These are phyloP conservation scores for Castor canadensis DNA, from an alignment of 2,113 vertebrate species.

Conservation along the genomic window DNA sequence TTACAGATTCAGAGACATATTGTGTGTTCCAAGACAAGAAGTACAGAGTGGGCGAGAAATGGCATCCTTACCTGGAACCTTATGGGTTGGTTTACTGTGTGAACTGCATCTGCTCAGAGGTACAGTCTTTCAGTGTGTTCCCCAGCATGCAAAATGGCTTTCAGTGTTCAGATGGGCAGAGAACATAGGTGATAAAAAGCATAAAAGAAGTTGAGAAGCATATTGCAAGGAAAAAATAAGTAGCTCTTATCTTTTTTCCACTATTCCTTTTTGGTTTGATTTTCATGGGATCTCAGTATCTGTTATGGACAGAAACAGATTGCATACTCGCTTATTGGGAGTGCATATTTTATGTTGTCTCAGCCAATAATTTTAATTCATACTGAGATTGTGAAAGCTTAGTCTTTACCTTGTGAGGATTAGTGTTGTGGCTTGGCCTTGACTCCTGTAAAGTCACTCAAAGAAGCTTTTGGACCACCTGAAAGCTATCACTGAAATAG, in stretches of 20 bases:
- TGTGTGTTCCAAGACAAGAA: conserved; percentile 91
- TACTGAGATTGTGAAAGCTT: background rate
- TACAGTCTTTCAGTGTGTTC: conserved; percentile 71
- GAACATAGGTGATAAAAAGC: background rate
- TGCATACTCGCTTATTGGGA: background rate
- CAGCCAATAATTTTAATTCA: background rate
- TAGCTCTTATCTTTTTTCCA: background rate
- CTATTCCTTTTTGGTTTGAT: background rate
- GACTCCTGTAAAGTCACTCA: background rate
- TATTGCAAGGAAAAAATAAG: background rate
- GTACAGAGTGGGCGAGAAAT: conserved; percentile 88
- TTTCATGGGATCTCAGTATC: background rate
- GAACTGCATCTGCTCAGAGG: conserved; percentile 89
- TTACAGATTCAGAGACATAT: conserved; percentile 87
- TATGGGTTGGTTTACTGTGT: conserved; percentile 89
- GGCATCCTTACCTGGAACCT: conserved; percentile 90
- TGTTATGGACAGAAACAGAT: background rate
- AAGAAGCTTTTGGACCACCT: background rate
- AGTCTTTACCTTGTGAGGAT: background rate
- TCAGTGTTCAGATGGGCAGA: background rate
- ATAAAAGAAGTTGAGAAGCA: conserved; percentile 11
- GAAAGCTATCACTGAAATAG: background rate
- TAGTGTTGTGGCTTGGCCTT: background rate
- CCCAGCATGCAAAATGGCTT: background rate
- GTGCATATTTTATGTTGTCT: conserved; percentile 28